These are phyloP conservation scores for Priapulus caudatus DNA, from an alignment of 2,888 invertebrate genomes.

Conservation along the genomic window DNA sequence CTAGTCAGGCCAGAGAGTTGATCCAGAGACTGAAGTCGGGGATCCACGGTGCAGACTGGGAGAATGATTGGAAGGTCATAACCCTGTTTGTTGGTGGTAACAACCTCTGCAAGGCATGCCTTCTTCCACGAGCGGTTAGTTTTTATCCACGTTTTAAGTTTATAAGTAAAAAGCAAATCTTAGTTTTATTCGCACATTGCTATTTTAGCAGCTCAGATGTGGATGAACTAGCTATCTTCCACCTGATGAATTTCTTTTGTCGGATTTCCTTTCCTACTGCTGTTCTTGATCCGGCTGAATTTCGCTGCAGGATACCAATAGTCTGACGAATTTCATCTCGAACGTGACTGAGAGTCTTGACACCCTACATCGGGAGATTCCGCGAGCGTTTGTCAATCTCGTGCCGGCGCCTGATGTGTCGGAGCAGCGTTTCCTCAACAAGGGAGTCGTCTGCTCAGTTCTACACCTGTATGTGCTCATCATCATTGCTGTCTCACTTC, in stretches of 20 bases:
- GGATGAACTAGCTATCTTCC: too few species aligned
- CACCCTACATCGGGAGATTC: not conserved
- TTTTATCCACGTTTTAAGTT: too few species aligned
- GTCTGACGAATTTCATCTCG: not conserved
- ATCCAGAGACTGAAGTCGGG: not conserved
- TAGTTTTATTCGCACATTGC: too few species aligned
- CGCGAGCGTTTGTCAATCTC: not conserved
- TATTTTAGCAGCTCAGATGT: too few species aligned
- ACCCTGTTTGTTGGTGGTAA: not conserved
- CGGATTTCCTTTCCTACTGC: too few species aligned
- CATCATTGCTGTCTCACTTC: too few species aligned
- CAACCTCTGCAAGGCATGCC: conserved; percentile 1
- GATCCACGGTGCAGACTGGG: not conserved
- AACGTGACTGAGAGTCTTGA: not conserved
- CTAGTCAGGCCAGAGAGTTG: not conserved
- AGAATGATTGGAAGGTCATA: conserved; percentile 1
- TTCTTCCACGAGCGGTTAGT: too few species aligned
- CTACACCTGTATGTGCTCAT: not conserved
- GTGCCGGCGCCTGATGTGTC: not conserved
- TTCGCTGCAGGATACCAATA: too few species aligned
- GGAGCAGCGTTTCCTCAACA: not conserved
- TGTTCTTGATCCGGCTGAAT: too few species aligned
- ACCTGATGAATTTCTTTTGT: too few species aligned
- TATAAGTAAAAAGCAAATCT: too few species aligned
- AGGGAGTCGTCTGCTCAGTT: not conserved